These are phyloP conservation scores for Acinonyx jubatus DNA, from an alignment of 2,113 vertebrate species.

Conservation along the genomic window DNA sequence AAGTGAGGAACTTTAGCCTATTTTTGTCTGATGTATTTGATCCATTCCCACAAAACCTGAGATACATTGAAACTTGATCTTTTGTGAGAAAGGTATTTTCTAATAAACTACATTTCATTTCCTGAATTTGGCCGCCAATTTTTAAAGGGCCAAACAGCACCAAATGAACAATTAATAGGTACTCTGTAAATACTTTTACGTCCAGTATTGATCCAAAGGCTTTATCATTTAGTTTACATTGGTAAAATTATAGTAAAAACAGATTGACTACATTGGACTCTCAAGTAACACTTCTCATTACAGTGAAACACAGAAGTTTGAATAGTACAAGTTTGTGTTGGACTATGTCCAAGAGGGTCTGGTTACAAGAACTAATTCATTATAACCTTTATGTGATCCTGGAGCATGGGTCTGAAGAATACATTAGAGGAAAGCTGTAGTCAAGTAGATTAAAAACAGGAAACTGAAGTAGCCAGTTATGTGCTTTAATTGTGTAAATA, in stretches of 20 bases:
- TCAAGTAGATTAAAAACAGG: slow-evolving; percentile 44
- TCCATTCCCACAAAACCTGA: slow-evolving; percentile 75
- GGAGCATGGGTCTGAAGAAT: slow-evolving; percentile 42
- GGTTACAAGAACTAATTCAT: slow-evolving; percentile 73
- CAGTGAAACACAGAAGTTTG: slow-evolving; percentile 64
- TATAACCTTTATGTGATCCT: slow-evolving; percentile 55
- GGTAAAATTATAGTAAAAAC: slow-evolving; percentile 59
- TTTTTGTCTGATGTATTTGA: slow-evolving; percentile 57
- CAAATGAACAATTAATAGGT: slow-evolving; percentile 21
- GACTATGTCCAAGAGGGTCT: slow-evolving; percentile 64
- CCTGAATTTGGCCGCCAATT: slow-evolving; percentile 66
- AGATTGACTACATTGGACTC: slow-evolving; percentile 16
- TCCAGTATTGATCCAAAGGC: slow-evolving; percentile 38
- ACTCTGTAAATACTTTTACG: slow-evolving; percentile 27
- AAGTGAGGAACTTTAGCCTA: slow-evolving; percentile 53
- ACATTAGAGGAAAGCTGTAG: slow-evolving; percentile 17
- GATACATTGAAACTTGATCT: slow-evolving; percentile 69
- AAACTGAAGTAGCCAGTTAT: slow-evolving; percentile 28
- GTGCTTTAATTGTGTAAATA: slow-evolving; percentile 50
- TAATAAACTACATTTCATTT: slow-evolving; percentile 74
- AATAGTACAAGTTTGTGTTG: slow-evolving; percentile 73
- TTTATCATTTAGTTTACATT: slow-evolving; percentile 47
- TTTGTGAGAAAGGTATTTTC: slow-evolving; percentile 76
- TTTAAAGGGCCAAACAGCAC: slow-evolving; percentile 62
- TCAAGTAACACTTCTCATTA: slow-evolving; percentile 61